phyloP scores from a whole-genome alignment of 1,140 invertebrate genomes.

The Macrobrachium nipponense region DNA sequence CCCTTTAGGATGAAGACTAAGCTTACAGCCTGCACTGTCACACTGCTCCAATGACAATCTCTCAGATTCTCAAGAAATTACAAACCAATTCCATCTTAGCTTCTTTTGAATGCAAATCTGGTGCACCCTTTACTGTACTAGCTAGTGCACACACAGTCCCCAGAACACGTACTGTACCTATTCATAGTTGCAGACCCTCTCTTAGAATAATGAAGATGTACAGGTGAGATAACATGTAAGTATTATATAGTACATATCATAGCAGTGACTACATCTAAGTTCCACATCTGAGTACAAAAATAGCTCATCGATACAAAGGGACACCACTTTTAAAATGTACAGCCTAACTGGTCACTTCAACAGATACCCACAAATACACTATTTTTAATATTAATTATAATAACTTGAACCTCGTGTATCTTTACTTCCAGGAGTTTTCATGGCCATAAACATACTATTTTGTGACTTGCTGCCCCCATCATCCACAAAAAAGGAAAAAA shows the following conservation, averaged over 20 bases:
- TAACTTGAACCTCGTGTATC: conserved; percentile 2
- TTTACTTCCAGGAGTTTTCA: neutral
- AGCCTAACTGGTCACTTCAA: conserved; percentile 24
- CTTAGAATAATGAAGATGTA: conserved; percentile 30
- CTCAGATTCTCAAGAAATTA: too few relatives aligned
- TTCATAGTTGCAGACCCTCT: conserved; percentile 14
- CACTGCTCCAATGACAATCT: too few relatives aligned
- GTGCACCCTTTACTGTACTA: too few relatives aligned
- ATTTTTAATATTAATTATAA: neutral
- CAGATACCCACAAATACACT: conserved; percentile 16
- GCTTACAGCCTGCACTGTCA: too few relatives aligned
- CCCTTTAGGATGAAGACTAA: too few relatives aligned
- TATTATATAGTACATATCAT: conserved; percentile 34
- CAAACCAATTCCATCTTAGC: too few relatives aligned
- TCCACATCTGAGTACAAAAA: conserved; percentile 48
- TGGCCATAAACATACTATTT: too few relatives aligned
- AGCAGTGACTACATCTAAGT: conserved; percentile 38
- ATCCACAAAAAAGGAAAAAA: too few relatives aligned
- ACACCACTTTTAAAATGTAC: conserved; percentile 42
- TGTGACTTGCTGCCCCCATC: too few relatives aligned
- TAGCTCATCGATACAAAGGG: conserved; percentile 48
- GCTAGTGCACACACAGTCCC: too few relatives aligned
- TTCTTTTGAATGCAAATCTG: too few relatives aligned
- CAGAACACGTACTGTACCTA: too few relatives aligned
- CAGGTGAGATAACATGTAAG: conserved; percentile 27